These are phyloP conservation scores for Dolichopus griseipennis DNA, from an alignment of 2,888 invertebrate species.

Conservation along the genomic window DNA sequence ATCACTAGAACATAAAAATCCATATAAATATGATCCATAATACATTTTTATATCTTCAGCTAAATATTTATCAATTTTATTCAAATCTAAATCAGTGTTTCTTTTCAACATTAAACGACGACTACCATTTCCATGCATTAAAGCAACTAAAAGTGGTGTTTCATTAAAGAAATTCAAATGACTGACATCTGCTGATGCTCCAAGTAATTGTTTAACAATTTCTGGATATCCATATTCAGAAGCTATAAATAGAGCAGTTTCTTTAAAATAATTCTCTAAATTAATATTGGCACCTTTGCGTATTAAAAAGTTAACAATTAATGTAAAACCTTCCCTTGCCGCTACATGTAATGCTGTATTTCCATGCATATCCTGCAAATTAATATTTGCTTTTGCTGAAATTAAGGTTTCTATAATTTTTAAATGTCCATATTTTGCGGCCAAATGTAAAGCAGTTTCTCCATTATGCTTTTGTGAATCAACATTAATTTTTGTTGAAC, in stretches of 20 bases:
- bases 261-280: neutral
- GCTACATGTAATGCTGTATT: conserved; percentile 14
- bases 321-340: conserved; percentile 12
- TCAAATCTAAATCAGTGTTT: neutral
- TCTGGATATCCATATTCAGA: neutral
- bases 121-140: neutral
- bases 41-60: neutral
- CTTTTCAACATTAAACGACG: neutral
- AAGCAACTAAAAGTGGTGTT: conserved; percentile 15
- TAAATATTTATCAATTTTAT: neutral
- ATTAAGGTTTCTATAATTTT: conserved; percentile 15
- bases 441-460: conserved; percentile 13
- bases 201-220: neutral
- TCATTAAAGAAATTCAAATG: neutral
- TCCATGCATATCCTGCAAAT: neutral
- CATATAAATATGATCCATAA: neutral
- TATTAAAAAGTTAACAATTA: conserved; percentile 14
- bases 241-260: neutral
- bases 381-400: neutral
- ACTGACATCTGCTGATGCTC: neutral
- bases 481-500: conserved; percentile 19
- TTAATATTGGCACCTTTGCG: conserved; percentile 1
- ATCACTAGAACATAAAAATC: neutral
- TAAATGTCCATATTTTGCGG: conserved; percentile 14
- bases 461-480: conserved; percentile 5